These are phyloP conservation scores for Aix galericulata DNA, from an alignment of 2,113 vertebrate species.

Conservation along the genomic window DNA sequence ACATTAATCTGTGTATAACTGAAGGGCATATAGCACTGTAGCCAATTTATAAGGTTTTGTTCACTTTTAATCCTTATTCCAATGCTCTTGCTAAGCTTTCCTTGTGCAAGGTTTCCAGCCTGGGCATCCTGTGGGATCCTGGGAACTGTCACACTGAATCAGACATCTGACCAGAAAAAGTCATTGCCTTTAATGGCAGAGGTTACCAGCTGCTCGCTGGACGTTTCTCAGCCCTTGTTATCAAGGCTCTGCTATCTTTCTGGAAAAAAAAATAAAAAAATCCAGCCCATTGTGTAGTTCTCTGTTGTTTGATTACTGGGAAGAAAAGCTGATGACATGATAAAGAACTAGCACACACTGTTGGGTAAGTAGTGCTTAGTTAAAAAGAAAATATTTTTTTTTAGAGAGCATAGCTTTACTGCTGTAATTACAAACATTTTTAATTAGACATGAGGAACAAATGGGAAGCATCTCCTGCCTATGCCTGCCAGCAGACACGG, in stretches of 20 bases:
- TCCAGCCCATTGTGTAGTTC: background rate
- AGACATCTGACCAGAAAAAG: background rate
- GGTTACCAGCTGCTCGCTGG: background rate
- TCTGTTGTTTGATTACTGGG: background rate
- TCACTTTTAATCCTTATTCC: background rate
- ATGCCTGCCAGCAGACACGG: background rate
- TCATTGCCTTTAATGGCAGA: background rate
- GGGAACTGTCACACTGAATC: background rate
- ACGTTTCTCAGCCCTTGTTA: background rate
- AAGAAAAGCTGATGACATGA: conserved; percentile 3
- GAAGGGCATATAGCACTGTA: background rate
- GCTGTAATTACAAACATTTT: conserved; percentile 13
- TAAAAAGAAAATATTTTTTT: conserved; percentile 43
- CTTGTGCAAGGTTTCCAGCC: background rate
- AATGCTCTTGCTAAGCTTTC: background rate
- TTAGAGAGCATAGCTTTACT: background rate
- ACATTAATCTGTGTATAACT: background rate
- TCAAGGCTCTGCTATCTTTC: background rate
- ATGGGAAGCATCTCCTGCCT: background rate
- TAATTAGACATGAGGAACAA: background rate
- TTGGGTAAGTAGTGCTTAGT: background rate
- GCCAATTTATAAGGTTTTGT: background rate
- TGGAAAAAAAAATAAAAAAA: background rate
- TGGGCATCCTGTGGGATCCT: background rate
- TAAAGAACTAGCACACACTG: background rate